Evolutionary conservation across 2,797 vertebrate species (phyloP), one percentile per base, ranked within the genome.

Genomic region (Pseudomugil tenellus): DNA sequence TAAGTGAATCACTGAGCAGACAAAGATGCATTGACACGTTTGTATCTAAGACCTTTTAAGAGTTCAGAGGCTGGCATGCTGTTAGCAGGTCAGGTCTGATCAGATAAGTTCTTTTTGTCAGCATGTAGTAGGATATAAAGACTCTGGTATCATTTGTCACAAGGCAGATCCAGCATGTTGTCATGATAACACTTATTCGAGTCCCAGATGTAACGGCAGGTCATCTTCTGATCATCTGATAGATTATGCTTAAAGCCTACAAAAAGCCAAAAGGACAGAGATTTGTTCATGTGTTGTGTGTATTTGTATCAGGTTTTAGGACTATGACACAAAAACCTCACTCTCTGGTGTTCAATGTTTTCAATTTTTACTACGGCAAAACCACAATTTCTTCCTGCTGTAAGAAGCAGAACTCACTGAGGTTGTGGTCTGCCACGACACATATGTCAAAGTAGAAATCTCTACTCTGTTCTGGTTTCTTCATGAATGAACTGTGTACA

Each of bases 391-490:
- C 74, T 85, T 80, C 67, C 70, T 55, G 70, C 37, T 79, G 37
- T 78, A 80, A 79, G 63, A 74, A 79, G 78, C 61, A 70, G 46
- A 79, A 74, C 76, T 79, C 55, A 63, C 19, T 72, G 80, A 89
- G 75, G 76, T 82, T 85, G 76, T 57, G 67, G 74, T 53, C 76
- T 85, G 87, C 84, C 84, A 63, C 43, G 29, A 58, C 63, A 62
- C 54, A 81, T 89, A 51, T 87, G 81, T 86, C 85, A 83, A 83
- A 85, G 74, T 14, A 64, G 61, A 71, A 70, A 59, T 57, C 60
- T 79, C 77, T 57, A 70, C 58, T 71, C 74, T 79, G 72, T 69
- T 55, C 52, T 68, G 69, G 76, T 67, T 84, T 80, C 74, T 69
- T 81, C 43, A 74, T 86, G 78, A 86, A 76, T 84, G 77, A 80